Conservation (phyloP, 2,797 vertebrate genomes). For the Huso huso region DNA sequence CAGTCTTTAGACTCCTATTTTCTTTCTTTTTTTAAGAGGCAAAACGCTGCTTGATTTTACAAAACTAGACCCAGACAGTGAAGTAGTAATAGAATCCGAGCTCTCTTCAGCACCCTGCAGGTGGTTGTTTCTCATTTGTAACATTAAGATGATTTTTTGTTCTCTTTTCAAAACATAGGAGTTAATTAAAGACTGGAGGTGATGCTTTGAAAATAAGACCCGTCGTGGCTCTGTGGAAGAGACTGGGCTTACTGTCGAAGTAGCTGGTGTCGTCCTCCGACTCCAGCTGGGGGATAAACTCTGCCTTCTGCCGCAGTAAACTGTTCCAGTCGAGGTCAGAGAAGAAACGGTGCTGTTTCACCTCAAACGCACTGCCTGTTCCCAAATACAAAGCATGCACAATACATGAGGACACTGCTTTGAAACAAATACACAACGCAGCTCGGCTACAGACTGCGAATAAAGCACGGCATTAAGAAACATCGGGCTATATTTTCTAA, state of each 20-base stretch:
- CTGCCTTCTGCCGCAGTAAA: conserved; percentile 91
- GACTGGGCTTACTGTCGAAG: conserved; percentile 82
- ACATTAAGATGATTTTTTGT: too few relatives aligned
- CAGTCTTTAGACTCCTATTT: too few relatives aligned
- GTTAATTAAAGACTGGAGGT: too few relatives aligned
- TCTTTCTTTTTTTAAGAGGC: too few relatives aligned
- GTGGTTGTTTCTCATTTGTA: too few relatives aligned
- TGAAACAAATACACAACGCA: neutral
- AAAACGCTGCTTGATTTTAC: too few relatives aligned
- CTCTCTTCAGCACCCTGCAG: too few relatives aligned
- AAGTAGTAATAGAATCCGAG: too few relatives aligned
- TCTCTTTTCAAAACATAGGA: too few relatives aligned
- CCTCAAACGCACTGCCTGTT: conserved; percentile 83
- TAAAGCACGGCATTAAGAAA: neutral
- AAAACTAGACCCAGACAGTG: too few relatives aligned
- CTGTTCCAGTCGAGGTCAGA: conserved; percentile 89
- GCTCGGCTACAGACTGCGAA: neutral
- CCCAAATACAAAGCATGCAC: conserved; percentile 8
- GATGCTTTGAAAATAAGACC: too few relatives aligned
- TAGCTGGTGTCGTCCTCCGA: conserved; percentile 97
- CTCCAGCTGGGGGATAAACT: conserved; percentile 94
- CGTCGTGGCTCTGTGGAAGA: neutral
- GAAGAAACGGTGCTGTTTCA: conserved; percentile 91
- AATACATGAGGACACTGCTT: neutral
- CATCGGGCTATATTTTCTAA: too few relatives aligned